phyloP scores from a whole-genome alignment of 1,140 invertebrate genomes.

The Penaeus chinensis region DNA sequence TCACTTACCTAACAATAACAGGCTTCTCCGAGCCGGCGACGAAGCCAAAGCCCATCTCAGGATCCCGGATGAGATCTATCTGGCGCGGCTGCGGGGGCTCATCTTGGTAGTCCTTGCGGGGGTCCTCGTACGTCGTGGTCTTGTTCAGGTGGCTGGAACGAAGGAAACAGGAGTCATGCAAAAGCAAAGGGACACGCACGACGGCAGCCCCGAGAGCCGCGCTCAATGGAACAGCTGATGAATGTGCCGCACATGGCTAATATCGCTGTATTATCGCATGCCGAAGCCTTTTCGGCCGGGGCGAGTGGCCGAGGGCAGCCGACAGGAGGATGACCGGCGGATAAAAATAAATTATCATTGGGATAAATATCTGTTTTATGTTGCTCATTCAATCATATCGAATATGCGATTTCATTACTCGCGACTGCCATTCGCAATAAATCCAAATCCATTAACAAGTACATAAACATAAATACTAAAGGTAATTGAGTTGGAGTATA shows the following conservation, averaged over 20 bases:
- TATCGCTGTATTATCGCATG: too few species aligned
- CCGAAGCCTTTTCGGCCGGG: too few species aligned
- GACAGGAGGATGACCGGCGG: too few species aligned
- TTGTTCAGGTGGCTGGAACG: conserved; percentile 86
- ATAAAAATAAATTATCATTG: neutral
- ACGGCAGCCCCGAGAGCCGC: too few species aligned
- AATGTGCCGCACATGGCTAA: too few species aligned
- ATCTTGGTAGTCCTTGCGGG: conserved; percentile 74
- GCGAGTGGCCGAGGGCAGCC: neutral
- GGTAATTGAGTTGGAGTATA: conserved; percentile 19
- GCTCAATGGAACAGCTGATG: too few species aligned
- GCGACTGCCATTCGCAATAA: neutral
- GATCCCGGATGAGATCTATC: conserved; percentile 78
- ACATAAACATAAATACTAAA: neutral
- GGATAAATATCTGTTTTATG: neutral
- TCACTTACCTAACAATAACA: conserved; percentile 84
- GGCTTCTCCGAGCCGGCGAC: conserved; percentile 92
- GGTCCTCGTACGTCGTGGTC: conserved; percentile 88
- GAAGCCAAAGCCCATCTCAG: conserved; percentile 89
- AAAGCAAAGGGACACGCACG: neutral
- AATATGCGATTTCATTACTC: neutral
- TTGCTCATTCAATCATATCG: neutral
- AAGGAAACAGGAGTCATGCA: conserved; percentile 34
- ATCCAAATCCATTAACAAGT: conserved; percentile 1
- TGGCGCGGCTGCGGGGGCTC: conserved; percentile 80